Conservation (phyloP, 92 coral and sea anemone species). For the Palythoa caribaeorum region DNA sequence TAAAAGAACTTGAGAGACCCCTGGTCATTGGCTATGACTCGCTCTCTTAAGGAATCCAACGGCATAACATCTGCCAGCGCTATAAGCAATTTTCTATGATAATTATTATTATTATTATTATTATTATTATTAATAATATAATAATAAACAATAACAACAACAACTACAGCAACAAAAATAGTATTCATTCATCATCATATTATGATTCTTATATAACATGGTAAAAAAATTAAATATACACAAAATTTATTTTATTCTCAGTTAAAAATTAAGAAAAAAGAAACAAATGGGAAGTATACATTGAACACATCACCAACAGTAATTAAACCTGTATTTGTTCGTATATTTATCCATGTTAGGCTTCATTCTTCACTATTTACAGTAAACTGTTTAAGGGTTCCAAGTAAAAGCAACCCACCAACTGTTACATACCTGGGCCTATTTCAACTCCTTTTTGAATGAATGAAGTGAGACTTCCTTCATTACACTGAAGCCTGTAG, state of each 20-base stretch:
- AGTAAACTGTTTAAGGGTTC: background rate
- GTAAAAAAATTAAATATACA: constrained; percentile 6
- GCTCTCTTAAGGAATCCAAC: too few species aligned
- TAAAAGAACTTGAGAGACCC: too few species aligned
- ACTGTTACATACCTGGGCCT: constrained; percentile 62
- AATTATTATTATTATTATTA: background rate
- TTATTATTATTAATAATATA: background rate
- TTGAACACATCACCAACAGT: background rate
- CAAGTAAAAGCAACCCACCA: constrained; percentile 5
- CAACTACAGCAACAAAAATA: constrained; percentile 3
- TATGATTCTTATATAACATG: constrained; percentile 4
- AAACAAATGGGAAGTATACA: constrained; percentile 8
- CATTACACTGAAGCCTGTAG: constrained; percentile 70
- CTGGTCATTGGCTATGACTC: too few species aligned
- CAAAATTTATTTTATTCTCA: constrained; percentile 3
- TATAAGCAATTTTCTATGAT: too few species aligned
- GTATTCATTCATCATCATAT: background rate
- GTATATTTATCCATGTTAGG: constrained; percentile 2
- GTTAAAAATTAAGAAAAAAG: constrained; percentile 3
- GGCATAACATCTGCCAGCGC: too few species aligned
- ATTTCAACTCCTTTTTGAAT: constrained; percentile 66
- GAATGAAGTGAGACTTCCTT: constrained; percentile 69
- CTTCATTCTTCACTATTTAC: constrained; percentile 1
- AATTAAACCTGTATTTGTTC: background rate
- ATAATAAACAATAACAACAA: background rate